A percentile compares a stretch with the other conserved stretches of the same genome.
Evolutionary conservation across 2,888 invertebrate genomes (phyloP).

Genomic region (Ornithoptera priamus): DNA sequence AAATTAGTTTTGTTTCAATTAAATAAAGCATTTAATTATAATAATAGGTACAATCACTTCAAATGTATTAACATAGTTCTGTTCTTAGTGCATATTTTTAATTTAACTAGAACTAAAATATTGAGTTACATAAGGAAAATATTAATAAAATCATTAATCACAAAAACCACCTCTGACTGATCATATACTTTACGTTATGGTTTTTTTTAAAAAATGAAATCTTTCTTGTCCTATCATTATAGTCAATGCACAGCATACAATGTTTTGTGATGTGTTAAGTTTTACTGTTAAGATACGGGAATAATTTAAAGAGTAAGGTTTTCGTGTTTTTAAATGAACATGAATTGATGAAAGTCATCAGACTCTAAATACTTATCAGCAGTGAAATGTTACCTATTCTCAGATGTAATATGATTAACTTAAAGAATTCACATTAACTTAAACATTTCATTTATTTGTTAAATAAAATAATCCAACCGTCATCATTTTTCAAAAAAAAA

Average conservation of each 20-base stretch:
- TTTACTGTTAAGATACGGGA: not conserved
- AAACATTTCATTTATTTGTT: not conserved
- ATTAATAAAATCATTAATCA: too few relatives aligned
- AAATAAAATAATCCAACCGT: not conserved
- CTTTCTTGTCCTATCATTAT: not conserved
- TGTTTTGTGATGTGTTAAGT: not conserved
- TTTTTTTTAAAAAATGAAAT: not conserved
- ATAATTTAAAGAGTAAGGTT: conserved; percentile 1
- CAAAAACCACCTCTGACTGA: too few relatives aligned
- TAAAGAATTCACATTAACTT: not conserved
- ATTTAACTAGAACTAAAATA: not conserved
- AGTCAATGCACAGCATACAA: conserved; percentile 2
- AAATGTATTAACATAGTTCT: not conserved
- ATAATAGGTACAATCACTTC: not conserved
- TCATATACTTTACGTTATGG: not conserved
- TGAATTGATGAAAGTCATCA: conserved; percentile 33
- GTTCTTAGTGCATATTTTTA: not conserved
- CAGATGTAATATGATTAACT: not conserved
- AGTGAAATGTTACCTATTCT: conserved; percentile 10
- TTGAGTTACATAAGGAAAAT: not conserved
- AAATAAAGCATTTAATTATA: conserved; percentile 23
- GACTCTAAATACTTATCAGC: conserved; percentile 30
- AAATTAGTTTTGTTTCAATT: conserved; percentile 11
- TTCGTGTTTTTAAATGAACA: conserved; percentile 30
- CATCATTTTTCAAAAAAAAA: not conserved